Evolutionary conservation across 2,113 vertebrate genomes (phyloP).

Genomic region (Lepus timidus): DNA sequence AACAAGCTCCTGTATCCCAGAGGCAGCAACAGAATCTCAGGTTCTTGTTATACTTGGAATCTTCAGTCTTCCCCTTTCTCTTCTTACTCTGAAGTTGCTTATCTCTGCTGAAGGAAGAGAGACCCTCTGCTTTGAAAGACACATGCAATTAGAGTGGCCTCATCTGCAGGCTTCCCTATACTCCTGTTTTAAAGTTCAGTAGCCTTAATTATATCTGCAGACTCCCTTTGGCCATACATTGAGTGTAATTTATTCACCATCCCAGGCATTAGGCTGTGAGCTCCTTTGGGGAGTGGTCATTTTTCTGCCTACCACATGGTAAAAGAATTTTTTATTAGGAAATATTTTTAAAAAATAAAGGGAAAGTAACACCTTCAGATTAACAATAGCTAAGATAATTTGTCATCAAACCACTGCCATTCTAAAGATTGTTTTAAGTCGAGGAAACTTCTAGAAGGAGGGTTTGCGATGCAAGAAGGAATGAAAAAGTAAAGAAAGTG

Average conservation of each 20-base stretch:
- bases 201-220: not conserved
- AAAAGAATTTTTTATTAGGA: conserved; percentile 6
- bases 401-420: not conserved
- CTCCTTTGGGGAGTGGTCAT: not conserved
- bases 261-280: not conserved
- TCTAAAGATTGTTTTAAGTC: conserved; percentile 31
- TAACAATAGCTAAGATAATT: not conserved
- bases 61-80: not conserved
- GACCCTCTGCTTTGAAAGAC: conserved; percentile 20
- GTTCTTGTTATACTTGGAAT: not conserved
- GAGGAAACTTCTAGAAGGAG: conserved; percentile 14
- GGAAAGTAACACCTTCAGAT: not conserved
- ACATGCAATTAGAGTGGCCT: not conserved
- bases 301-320: not conserved
- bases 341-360: conserved; percentile 21
- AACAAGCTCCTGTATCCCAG: not conserved
- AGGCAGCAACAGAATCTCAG: not conserved
- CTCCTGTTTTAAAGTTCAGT: not conserved
- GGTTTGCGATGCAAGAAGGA: not conserved
- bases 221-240: not conserved
- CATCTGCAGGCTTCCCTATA: not conserved
- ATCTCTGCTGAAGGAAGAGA: not conserved
- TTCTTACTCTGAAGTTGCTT: not conserved
- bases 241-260: not conserved
- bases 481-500: not conserved